Percentiles rank a stretch among this genome's conserved stretches.
phyloP scores from a whole-genome alignment of 2,888 invertebrate species.

The Cantharis rustica region DNA sequence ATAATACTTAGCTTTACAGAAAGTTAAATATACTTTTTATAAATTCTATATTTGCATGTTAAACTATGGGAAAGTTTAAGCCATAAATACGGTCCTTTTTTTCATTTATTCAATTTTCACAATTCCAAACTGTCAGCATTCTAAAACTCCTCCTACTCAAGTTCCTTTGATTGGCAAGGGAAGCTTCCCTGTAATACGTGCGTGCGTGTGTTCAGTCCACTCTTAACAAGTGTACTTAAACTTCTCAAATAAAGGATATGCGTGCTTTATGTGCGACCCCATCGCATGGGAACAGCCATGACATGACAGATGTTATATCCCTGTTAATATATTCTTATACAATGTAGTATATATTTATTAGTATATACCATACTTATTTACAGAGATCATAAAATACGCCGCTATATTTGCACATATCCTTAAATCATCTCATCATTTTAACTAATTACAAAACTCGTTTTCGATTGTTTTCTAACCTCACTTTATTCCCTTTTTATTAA shows the following conservation, averaged over 20 bases:
- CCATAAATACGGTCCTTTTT: constrained; percentile 20
- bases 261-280: constrained; percentile 41
- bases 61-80: constrained; percentile 25
- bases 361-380: background rate
- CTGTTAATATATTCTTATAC: constrained; percentile 20
- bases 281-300: constrained; percentile 39
- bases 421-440: background rate
- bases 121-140: constrained; percentile 26
- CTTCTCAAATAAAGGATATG: constrained; percentile 41
- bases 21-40: constrained; percentile 5
- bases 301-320: constrained; percentile 42
- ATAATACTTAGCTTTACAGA: constrained; percentile 14
- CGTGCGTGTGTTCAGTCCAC: constrained; percentile 36
- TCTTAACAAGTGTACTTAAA: constrained; percentile 39
- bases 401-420: background rate
- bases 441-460: background rate
- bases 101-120: constrained; percentile 32
- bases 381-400: background rate
- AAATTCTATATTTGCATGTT: constrained; percentile 23
- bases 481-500: background rate
- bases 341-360: constrained; percentile 4
- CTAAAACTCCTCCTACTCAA: constrained; percentile 41
- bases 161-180: constrained; percentile 41
- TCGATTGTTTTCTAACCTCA: background rate
- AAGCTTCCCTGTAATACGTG: constrained; percentile 32